Evolutionary conservation across 2,888 invertebrate species (phyloP), one percentile per base, ranked within the genome.

Genomic region (Linnaemya vulpina): DNA sequence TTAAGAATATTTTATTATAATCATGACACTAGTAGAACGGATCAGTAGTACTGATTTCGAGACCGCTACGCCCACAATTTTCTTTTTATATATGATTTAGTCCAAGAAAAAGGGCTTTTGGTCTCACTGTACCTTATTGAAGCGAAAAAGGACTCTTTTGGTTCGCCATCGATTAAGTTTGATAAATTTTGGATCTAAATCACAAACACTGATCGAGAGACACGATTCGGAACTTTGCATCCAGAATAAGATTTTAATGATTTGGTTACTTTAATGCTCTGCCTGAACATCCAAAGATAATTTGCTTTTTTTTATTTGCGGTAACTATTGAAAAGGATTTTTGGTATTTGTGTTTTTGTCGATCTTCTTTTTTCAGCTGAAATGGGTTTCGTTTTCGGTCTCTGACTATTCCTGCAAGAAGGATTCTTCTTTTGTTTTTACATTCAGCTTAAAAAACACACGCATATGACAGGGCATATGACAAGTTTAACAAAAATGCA

Each of bases 401-500:
- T 63, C 43, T 71, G 25, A 80, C 58, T 60, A 67, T 73, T 70
- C 51, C 15, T 43, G 43, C 62, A 20, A 25, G 17, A 68, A 60
- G 38, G 17, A 40, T 17, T 40, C 40, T 20, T n/a, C 15, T 80
- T 73, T 60, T 73, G 58, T 73, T 80, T 67, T 74, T 73, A 53
- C 75, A 71, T 73, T 68, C 46, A 43, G 60, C 67, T 60, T 74
- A 78, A 55, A 68, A 65, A 65, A 68, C 15, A 51, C n/a, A 68
- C n/a, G n/a, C 63, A 85, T 82, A 85, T 85, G 85, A 82, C 82
- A 82, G 78, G 43, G 79, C 67, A 65, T 85, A 85, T 85, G 85
- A 85, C 85, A 85, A 86, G 63, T 86, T 83, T 58, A 74, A 77
- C 77, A 78, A 81, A 83, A 86, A 86, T 86, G 83, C 77, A 86